Evolutionary conservation across 2,797 vertebrate genomes (phyloP).

Genomic region (Eospalax fontanierii): DNA sequence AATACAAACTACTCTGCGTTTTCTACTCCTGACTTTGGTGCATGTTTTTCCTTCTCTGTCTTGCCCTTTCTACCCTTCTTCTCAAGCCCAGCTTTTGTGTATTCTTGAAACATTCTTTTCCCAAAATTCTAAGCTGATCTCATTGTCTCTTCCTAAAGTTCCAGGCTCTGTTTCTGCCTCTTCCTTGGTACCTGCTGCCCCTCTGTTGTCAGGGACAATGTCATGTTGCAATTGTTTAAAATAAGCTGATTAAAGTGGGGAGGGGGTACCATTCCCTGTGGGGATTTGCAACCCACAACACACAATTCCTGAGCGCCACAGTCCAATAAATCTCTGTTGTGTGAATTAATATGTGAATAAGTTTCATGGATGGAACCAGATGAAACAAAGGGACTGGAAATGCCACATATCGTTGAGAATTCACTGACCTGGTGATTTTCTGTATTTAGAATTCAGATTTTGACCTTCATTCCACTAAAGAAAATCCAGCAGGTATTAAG

Average conservation of each 20-base stretch:
- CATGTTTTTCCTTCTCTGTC: background rate
- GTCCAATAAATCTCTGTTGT: conserved; percentile 49
- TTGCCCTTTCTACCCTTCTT: background rate
- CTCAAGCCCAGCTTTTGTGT: conserved; percentile 23
- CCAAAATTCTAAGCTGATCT: background rate
- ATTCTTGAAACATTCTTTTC: conserved; percentile 5
- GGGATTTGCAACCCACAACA: background rate
- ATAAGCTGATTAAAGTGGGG: conserved; percentile 23
- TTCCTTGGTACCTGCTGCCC: background rate
- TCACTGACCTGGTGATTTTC: conserved; percentile 75
- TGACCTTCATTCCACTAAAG: conserved; percentile 69
- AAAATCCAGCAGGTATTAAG: conserved; percentile 73
- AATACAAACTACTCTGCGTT: background rate
- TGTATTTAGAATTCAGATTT: conserved; percentile 79
- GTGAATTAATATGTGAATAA: conserved; percentile 69
- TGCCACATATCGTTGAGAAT: conserved; percentile 73
- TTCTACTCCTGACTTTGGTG: background rate
- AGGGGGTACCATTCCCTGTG: background rate
- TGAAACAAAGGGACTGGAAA: conserved; percentile 60
- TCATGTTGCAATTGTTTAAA: conserved; percentile 10
- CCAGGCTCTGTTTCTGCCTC: conserved; percentile 29
- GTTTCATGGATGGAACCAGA: conserved; percentile 60
- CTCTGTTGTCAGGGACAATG: conserved; percentile 13
- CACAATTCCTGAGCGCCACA: background rate
- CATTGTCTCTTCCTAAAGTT: background rate